phyloP scores from a whole-genome alignment of 2,888 invertebrate genomes.

The Mimas tiliae region DNA sequence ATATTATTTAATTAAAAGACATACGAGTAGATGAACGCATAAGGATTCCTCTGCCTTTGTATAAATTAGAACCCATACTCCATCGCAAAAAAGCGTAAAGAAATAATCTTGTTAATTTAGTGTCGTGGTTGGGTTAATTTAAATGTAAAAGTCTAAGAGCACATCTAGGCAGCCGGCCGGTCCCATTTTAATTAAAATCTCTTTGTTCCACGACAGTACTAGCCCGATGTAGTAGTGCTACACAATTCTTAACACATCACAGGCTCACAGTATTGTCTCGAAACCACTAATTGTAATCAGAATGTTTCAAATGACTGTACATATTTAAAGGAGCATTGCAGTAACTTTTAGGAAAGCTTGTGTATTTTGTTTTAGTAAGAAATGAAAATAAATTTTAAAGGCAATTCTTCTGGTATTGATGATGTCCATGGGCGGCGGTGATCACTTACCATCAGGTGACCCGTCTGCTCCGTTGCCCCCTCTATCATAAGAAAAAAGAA shows the following conservation, averaged over 20 bases:
- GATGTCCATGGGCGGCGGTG: no score
- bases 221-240: constrained; percentile 23
- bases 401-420: no score
- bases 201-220: constrained; percentile 36
- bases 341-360: no score
- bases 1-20: not conserved
- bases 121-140: constrained; percentile 29
- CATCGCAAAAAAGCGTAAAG: not conserved
- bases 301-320: not conserved
- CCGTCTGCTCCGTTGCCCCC: no score
- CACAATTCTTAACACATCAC: constrained; percentile 15
- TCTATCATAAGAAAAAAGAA: no score
- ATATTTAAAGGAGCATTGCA: not conserved
- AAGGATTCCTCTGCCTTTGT: not conserved
- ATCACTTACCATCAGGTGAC: no score
- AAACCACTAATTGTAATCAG: constrained; percentile 1
- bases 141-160: constrained; percentile 30
- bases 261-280: constrained; percentile 4
- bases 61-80: not conserved
- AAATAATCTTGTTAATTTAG: constrained; percentile 27
- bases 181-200: constrained; percentile 40
- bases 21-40: not conserved
- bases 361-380: no score
- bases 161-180: constrained; percentile 8
- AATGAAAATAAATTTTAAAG: no score